These are phyloP conservation scores for Falco concolor DNA, from an alignment of 2,797 vertebrate genomes.

Conservation along the genomic window DNA sequence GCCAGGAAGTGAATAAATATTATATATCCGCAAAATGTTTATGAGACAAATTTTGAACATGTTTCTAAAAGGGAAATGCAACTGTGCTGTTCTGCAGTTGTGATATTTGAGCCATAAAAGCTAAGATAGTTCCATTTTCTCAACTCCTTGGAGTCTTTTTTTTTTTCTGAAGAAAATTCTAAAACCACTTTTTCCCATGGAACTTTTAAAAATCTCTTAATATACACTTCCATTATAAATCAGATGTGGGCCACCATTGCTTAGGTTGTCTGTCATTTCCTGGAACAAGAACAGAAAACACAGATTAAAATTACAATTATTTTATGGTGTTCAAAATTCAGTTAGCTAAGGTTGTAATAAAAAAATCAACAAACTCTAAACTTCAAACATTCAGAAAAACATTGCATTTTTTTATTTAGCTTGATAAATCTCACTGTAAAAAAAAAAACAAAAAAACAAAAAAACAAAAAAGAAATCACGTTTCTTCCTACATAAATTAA, in stretches of 20 bases:
- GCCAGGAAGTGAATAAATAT: slow-evolving; percentile 37
- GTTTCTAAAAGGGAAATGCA: slow-evolving; percentile 37
- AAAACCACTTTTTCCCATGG: slow-evolving; percentile 26
- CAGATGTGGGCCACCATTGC: slow-evolving; percentile 90
- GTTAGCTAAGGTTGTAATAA: not conserved
- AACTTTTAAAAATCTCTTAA: slow-evolving; percentile 55
- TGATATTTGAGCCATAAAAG: slow-evolving; percentile 44
- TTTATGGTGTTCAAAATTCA: not conserved
- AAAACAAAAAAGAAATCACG: not conserved
- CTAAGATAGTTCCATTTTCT: slow-evolving; percentile 35
- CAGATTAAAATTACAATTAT: slow-evolving; percentile 33
- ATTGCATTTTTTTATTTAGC: not conserved
- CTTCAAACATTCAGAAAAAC: slow-evolving; percentile 15
- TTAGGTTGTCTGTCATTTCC: slow-evolving; percentile 93
- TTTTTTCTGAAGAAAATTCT: slow-evolving; percentile 57
- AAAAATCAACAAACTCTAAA: not conserved
- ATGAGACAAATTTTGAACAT: slow-evolving; percentile 43
- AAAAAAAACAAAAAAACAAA: not conserved
- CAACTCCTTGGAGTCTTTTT: slow-evolving; percentile 12
- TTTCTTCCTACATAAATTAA: not conserved
- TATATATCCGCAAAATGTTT: slow-evolving; percentile 44
- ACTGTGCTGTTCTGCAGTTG: slow-evolving; percentile 36
- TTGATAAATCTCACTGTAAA: not conserved
- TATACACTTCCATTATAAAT: slow-evolving; percentile 87
- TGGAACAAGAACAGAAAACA: slow-evolving; percentile 73